A percentile compares a stretch with the other conserved stretches of the same genome.
Evolutionary conservation across 2,797 vertebrate genomes (phyloP).

Genomic region (Sternotherus odoratus): DNA sequence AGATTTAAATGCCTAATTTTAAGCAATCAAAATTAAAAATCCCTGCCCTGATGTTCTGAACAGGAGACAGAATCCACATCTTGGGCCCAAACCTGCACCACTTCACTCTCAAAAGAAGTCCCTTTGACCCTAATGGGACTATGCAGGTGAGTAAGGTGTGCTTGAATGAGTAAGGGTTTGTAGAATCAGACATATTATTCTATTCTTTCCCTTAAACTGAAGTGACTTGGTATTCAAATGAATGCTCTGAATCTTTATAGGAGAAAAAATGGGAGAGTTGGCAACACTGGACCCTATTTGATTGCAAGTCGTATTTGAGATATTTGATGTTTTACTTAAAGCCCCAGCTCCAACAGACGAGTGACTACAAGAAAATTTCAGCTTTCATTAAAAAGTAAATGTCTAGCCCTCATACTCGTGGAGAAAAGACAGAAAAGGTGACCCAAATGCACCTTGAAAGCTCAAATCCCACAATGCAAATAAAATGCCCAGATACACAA

Average conservation of each 20-base stretch:
- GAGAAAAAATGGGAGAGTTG: neutral
- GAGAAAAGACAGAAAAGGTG: neutral
- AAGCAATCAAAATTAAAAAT: neutral
- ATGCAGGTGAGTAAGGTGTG: neutral
- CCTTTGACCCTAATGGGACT: neutral
- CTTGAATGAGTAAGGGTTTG: neutral
- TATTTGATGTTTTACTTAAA: neutral
- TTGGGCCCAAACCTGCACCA: neutral
- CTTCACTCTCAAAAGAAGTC: neutral
- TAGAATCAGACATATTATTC: neutral
- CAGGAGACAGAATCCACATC: neutral
- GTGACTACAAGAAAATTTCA: neutral
- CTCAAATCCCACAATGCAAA: neutral
- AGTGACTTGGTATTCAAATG: neutral
- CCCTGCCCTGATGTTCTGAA: neutral
- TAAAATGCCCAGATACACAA: neutral
- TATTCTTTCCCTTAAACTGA: neutral
- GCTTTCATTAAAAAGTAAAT: neutral
- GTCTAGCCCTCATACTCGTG: neutral
- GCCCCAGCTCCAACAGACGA: neutral
- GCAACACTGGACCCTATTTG: neutral
- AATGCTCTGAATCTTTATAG: neutral
- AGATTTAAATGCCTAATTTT: neutral
- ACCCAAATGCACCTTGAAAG: neutral
- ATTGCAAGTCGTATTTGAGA: neutral